A percentile compares a stretch with the other conserved stretches of the same genome.
These are phyloP conservation scores for Uria aalge DNA, from an alignment of 2,113 vertebrate genomes.

Conservation along the genomic window DNA sequence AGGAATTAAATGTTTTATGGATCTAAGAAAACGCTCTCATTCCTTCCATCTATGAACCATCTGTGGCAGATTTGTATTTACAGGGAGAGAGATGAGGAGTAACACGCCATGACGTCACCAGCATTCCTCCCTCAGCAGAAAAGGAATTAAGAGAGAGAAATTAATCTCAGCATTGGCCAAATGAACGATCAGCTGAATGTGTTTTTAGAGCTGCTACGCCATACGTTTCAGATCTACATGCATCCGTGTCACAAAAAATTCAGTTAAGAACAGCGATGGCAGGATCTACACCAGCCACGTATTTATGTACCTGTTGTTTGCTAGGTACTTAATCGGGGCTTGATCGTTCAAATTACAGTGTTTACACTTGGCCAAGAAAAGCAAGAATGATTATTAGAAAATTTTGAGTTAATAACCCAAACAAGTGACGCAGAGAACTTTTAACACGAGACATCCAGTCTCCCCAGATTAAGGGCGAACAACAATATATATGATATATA, in stretches of 20 bases:
- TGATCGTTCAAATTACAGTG: not conserved
- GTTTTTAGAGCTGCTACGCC: not conserved
- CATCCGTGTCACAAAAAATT: not conserved
- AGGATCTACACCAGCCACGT: not conserved
- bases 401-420: not conserved
- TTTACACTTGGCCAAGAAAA: not conserved
- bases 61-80: conserved; percentile 42
- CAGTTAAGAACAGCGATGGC: not conserved
- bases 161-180: not conserved
- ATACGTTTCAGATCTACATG: not conserved
- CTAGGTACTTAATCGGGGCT: not conserved
- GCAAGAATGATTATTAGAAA: not conserved
- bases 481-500: not conserved
- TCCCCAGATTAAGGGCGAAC: not conserved
- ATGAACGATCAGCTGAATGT: not conserved
- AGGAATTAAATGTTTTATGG: conserved; percentile 40
- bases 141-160: conserved; percentile 21
- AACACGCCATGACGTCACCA: not conserved
- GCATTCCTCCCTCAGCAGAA: conserved; percentile 11
- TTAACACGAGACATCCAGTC: not conserved
- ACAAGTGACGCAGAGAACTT: not conserved
- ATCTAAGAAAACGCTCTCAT: conserved; percentile 38
- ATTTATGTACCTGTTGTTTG: not conserved
- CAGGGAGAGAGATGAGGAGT: conserved; percentile 11
- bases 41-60: conserved; percentile 27